Evolutionary conservation across 2,888 invertebrate species (phyloP).

Genomic region (Nezara viridula): DNA sequence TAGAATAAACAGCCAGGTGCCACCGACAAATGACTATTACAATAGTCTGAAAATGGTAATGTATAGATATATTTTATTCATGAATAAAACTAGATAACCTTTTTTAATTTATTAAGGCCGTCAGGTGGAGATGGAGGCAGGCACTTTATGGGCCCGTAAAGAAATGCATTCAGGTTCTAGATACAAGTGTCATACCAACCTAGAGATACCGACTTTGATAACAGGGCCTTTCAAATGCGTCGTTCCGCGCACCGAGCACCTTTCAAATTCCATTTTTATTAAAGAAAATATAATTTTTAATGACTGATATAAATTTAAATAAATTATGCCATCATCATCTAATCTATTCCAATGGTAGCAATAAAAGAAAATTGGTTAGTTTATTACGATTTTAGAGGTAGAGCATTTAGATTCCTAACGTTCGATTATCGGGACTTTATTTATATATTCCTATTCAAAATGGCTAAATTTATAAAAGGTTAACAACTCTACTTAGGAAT

Average conservation of each 20-base stretch:
- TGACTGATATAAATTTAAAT: background rate
- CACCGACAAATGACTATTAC: background rate
- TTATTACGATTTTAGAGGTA: no score
- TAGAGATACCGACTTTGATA: slow-evolving; percentile 21
- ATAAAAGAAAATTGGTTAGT: background rate
- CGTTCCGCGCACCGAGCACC: background rate
- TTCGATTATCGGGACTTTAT: no score
- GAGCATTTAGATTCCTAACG: no score
- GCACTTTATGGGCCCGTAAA: background rate
- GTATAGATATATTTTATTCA: slow-evolving; percentile 1
- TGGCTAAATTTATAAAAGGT: no score
- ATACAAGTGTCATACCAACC: background rate
- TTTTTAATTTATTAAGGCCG: slow-evolving; percentile 8
- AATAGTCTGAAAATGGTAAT: background rate
- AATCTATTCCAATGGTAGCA: background rate
- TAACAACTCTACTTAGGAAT: no score
- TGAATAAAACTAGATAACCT: slow-evolving; percentile 38
- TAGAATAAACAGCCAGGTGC: background rate
- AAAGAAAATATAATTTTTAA: slow-evolving; percentile 12
- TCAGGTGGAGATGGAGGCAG: background rate
- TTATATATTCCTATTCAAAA: no score
- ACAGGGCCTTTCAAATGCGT: background rate
- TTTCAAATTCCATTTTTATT: background rate
- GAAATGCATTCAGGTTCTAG: background rate
- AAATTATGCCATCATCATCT: slow-evolving; percentile 8